Conservation (phyloP, 2,888 invertebrate species). For the Pilophorus perplexus region DNA sequence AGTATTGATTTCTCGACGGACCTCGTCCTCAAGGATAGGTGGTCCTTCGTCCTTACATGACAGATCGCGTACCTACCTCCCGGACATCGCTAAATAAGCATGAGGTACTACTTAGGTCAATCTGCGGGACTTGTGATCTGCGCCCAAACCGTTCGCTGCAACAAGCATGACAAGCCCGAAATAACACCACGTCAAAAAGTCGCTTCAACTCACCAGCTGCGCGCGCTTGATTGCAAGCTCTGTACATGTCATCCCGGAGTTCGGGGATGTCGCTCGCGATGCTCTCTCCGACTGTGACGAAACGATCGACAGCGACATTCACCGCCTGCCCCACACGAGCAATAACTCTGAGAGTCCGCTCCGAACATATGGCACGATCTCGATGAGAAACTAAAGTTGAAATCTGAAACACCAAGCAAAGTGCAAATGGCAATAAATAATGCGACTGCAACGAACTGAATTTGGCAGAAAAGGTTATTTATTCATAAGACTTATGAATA, state of each 20-base stretch:
- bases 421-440: background rate
- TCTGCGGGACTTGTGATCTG: no score
- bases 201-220: constrained; percentile 72
- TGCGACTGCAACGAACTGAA: background rate
- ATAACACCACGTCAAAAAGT: background rate
- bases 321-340: constrained; percentile 94
- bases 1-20: background rate
- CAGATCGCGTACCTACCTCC: no score
- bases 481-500: background rate
- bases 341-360: constrained; percentile 67
- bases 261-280: constrained; percentile 98
- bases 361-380: constrained; percentile 60
- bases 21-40: background rate
- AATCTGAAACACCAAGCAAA: constrained; percentile 61
- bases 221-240: constrained; percentile 95
- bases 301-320: constrained; percentile 93
- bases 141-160: no score
- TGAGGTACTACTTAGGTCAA: no score
- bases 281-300: constrained; percentile 96
- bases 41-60: no score
- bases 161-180: no score
- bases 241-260: constrained; percentile 93
- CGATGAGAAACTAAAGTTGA: constrained; percentile 85
- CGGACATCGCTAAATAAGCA: no score
- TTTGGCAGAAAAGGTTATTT: background rate